A percentile compares a stretch with the other conserved stretches of the same genome.
These are phyloP conservation scores for Helarctos malayanus DNA, from an alignment of 2,797 vertebrate genomes.

Conservation along the genomic window DNA sequence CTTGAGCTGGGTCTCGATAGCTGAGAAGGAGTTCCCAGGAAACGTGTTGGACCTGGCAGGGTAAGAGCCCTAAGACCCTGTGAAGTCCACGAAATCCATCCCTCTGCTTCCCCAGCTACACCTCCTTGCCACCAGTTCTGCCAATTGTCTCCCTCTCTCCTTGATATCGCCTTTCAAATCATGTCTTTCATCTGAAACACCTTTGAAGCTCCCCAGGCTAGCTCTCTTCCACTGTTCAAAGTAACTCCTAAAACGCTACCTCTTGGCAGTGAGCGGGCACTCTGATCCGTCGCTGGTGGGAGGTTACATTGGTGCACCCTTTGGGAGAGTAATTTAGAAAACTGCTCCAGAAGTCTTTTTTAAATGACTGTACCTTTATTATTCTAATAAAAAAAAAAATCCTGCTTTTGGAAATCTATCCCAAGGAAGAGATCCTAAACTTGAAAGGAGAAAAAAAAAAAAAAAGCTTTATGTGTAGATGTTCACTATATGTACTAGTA, in stretches of 20 bases:
- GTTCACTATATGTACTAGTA: not conserved
- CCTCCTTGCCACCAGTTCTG: not conserved
- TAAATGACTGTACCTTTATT: not conserved
- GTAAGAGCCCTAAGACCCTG: not conserved
- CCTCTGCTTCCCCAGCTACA: not conserved
- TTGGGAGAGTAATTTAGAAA: constrained; percentile 30
- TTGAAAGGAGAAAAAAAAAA: not conserved
- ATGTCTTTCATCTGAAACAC: not conserved
- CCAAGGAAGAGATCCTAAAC: constrained; percentile 19
- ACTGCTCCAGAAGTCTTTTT: not conserved
- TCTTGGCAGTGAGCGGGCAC: not conserved
- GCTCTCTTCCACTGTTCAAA: constrained; percentile 35
- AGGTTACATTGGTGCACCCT: not conserved
- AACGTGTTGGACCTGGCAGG: fast-evolving
- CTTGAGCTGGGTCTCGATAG: not conserved
- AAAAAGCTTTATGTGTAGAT: not conserved
- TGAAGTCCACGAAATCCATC: fast-evolving
- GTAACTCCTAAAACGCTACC: not conserved
- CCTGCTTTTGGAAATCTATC: not conserved
- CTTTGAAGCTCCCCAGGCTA: not conserved
- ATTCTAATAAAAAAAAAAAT: not conserved
- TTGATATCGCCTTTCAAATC: not conserved
- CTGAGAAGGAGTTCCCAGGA: not conserved
- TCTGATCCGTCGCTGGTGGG: not conserved
- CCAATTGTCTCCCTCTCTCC: not conserved